phyloP scores from a whole-genome alignment of 2,113 vertebrate species.

The Erythrocercus mccallii region DNA sequence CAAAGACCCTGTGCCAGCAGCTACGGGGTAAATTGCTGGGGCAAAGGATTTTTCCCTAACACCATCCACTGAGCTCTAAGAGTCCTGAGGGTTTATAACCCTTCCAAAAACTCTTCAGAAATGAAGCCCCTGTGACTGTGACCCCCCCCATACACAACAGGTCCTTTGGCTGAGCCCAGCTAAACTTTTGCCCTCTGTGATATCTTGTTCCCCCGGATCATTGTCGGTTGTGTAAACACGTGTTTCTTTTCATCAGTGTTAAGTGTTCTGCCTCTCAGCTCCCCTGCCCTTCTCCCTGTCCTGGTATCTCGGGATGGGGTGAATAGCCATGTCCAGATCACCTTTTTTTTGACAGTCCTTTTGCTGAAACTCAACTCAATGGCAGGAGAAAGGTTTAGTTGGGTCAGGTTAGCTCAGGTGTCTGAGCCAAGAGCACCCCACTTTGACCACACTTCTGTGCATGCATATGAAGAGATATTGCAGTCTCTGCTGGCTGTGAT shows the following conservation, averaged over 20 bases:
- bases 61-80: neutral
- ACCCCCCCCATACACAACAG: neutral
- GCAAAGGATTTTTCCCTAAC: neutral
- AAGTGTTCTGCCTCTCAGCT: neutral
- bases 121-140: neutral
- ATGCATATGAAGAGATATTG: slow-evolving; percentile 32
- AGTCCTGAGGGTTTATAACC: neutral
- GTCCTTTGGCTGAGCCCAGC: slow-evolving; percentile 1
- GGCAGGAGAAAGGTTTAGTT: neutral
- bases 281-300: neutral
- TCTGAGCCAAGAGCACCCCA: neutral
- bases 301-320: neutral
- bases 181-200: slow-evolving; percentile 34
- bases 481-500: slow-evolving; percentile 67
- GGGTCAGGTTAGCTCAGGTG: neutral
- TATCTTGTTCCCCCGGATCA: slow-evolving; percentile 38
- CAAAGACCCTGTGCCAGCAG: neutral
- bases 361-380: neutral
- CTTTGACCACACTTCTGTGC: neutral
- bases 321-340: neutral
- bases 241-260: slow-evolving; percentile 42
- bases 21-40: neutral
- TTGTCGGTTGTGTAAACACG: slow-evolving; percentile 21
- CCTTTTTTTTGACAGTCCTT: neutral
- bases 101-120: slow-evolving; percentile 5